Evolutionary conservation across 2,888 invertebrate species (phyloP), one percentile per base, ranked within the genome.

Genomic region (Marasmarcha lunaedactyla): DNA sequence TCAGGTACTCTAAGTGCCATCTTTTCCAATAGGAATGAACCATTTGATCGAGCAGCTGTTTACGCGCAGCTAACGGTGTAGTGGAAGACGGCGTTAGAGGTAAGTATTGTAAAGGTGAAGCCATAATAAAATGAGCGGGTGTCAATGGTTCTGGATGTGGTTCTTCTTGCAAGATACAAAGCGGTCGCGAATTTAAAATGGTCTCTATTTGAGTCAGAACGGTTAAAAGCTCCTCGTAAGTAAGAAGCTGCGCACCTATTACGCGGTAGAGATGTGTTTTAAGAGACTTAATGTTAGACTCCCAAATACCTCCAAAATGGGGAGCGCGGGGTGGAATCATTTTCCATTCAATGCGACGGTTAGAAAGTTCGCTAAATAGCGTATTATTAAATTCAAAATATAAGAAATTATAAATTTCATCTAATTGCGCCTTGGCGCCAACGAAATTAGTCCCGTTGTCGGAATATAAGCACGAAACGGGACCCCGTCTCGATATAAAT

Each of bases 391-490:
- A 26, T 2, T 13, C 7, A 41, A 35, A 38, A 34, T 20, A 9
- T 7, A 46, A 5, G 35, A 46, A 42, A 1, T 7, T 13, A 13
- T 49, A 38, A 1, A 46, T 7, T 14, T 45, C 43, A 5, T 35
- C 11, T 10, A 46, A 11, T 3, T 43, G 13, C 1, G 34, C 6
- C 10, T 34, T 35, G 1, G 48, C 47, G 0, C 47, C 50, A 1
- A 46, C 33, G 20, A 57, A 63, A 35, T 59, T 62, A 0, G 57
- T 55, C 1, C 55, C 59, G 9, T 52, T 47, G 34, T 63, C 60
- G 1, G 52, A 52, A 27, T 48, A 51, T 0, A 61, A 34, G 1
- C 42, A 30, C 9, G 26, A 10, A 4, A 50, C 48, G 1, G 48
- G 44, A 2, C 59, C 59, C 12, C 58, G 43, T 0, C 57, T 41